These are phyloP conservation scores for Alaudala cheleensis DNA, from an alignment of 2,113 vertebrate genomes.

Conservation along the genomic window DNA sequence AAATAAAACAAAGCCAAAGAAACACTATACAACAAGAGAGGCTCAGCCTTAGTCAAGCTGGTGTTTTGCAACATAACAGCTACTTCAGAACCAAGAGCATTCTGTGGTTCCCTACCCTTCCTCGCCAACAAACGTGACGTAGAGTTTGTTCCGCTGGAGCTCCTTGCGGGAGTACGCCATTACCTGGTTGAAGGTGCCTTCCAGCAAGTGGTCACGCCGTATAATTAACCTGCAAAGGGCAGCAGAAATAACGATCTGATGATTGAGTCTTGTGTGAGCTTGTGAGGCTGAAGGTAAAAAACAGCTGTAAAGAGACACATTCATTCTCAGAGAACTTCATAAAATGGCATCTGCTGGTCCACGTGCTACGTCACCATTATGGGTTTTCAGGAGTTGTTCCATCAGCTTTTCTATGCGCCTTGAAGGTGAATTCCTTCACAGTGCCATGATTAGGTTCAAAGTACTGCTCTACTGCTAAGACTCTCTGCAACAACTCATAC, in stretches of 20 bases:
- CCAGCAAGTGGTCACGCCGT: slow-evolving; percentile 91
- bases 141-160: slow-evolving; percentile 97
- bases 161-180: slow-evolving; percentile 98
- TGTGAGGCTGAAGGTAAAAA: not conserved
- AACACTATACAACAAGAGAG: not conserved
- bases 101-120: slow-evolving; percentile 84
- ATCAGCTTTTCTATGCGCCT: not conserved
- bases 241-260: not conserved
- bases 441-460: not conserved
- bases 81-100: not conserved
- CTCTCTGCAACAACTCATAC: not conserved
- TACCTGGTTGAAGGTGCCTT: slow-evolving; percentile 98
- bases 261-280: not conserved
- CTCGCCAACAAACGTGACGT: slow-evolving; percentile 94
- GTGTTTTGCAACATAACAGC: not conserved
- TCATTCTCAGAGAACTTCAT: not conserved
- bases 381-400: not conserved
- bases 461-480: not conserved
- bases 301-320: not conserved
- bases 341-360: not conserved
- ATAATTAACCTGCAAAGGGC: slow-evolving; percentile 84
- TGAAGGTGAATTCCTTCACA: not conserved
- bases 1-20: not conserved
- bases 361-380: accelerated
- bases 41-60: not conserved